These are phyloP conservation scores for Drosophila flavopinicola DNA, from an alignment of 2,888 invertebrate genomes.

Conservation along the genomic window DNA sequence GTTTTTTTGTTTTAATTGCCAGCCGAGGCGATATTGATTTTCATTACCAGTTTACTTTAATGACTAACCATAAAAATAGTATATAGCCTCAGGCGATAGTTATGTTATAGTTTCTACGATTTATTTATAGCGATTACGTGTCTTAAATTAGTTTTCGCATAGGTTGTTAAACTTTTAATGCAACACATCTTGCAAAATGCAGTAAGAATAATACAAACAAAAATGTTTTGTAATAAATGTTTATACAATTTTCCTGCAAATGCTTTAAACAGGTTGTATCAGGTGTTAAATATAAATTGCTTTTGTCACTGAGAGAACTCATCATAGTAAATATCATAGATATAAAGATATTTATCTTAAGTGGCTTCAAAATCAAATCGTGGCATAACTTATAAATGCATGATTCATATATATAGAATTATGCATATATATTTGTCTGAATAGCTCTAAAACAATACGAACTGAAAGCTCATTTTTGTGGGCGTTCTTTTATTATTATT, in stretches of 20 bases:
- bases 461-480: constrained; percentile 25
- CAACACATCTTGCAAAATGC: too few species aligned
- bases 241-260: too few species aligned
- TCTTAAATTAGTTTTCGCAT: too few species aligned
- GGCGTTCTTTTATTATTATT: constrained; percentile 22
- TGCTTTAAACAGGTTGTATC: too few species aligned
- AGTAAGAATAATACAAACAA: too few species aligned
- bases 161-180: too few species aligned
- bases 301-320: neutral
- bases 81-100: neutral
- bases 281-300: neutral
- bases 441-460: constrained; percentile 2
- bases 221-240: too few species aligned
- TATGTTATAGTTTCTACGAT: neutral
- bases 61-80: neutral
- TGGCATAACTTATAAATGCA: constrained; percentile 36
- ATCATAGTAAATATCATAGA: neutral
- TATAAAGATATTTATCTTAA: neutral
- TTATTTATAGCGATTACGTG: neutral
- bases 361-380: constrained; percentile 15
- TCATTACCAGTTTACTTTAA: constrained; percentile 8
- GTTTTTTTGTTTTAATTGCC: constrained; percentile 26
- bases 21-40: constrained; percentile 11
- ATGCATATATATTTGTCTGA: neutral
- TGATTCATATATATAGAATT: constrained; percentile 38